Conservation (phyloP, 2,113 vertebrate species). For the Macrotis lagotis region DNA sequence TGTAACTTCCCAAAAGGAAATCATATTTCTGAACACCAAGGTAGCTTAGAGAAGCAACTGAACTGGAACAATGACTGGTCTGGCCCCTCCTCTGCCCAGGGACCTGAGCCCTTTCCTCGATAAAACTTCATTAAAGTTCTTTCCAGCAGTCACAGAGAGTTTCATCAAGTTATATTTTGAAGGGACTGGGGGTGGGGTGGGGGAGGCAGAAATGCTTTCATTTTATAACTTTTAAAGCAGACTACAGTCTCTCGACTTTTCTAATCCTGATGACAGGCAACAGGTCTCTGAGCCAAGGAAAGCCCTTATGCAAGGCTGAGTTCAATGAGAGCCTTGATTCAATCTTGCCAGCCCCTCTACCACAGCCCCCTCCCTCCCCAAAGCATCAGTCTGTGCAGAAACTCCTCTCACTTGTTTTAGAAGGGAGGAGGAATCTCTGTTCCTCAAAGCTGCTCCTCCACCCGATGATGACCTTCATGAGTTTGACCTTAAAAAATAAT, state of each 20-base stretch:
- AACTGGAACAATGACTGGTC: neutral
- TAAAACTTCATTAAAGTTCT: neutral
- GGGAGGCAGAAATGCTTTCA: neutral
- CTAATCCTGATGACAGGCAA: neutral
- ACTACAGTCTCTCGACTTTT: neutral
- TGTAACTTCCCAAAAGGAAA: neutral
- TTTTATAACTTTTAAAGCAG: neutral
- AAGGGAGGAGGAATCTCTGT: neutral
- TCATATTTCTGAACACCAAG: neutral
- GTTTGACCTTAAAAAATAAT: no score
- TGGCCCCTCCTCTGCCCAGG: neutral
- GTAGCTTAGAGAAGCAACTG: neutral
- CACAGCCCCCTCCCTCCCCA: neutral
- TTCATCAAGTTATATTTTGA: neutral
- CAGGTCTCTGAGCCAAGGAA: neutral
- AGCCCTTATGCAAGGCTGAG: neutral
- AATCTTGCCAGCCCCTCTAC: neutral
- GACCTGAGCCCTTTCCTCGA: neutral
- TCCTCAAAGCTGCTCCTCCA: neutral
- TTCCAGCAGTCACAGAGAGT: neutral
- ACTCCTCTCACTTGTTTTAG: neutral
- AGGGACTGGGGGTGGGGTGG: neutral
- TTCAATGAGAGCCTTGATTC: neutral
- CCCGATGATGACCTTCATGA: no score
- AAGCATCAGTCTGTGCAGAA: neutral